Evolutionary conservation across 2,113 vertebrate genomes (phyloP).

Genomic region (Leucosticte australis): DNA sequence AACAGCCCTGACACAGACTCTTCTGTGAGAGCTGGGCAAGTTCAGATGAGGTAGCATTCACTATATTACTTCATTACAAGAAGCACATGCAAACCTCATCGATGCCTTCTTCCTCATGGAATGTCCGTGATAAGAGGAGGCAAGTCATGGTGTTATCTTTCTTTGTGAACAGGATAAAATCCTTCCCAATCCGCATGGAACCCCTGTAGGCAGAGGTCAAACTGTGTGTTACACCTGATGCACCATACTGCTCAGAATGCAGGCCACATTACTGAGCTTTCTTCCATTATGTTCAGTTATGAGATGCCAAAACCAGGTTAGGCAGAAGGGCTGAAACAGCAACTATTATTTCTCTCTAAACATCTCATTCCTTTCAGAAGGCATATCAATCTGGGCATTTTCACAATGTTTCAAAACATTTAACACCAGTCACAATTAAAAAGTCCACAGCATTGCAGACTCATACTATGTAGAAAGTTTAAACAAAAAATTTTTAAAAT

Average conservation of each 20-base stretch:
- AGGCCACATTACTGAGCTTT: background rate
- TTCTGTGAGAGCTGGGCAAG: background rate
- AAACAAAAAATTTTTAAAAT: background rate
- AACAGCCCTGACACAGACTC: background rate
- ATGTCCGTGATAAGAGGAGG: conserved; percentile 93
- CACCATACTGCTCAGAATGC: background rate
- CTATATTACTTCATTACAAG: background rate
- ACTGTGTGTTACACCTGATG: background rate
- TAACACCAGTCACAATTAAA: background rate
- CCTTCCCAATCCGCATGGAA: conserved; percentile 98
- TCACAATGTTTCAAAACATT: background rate
- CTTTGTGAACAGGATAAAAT: conserved; percentile 97
- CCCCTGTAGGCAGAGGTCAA: conserved; percentile 77
- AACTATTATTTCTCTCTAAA: background rate
- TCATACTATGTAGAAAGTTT: background rate
- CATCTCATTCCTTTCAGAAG: background rate
- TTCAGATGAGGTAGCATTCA: background rate
- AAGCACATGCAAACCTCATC: conserved; percentile 86
- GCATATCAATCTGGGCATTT: background rate
- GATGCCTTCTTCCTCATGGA: conserved; percentile 97
- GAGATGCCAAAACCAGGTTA: background rate
- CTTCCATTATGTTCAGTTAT: background rate
- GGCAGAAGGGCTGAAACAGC: background rate
- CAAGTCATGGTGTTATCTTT: conserved; percentile 89
- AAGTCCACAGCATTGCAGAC: accelerated